Evolutionary conservation across 2,113 vertebrate genomes (phyloP), one percentile per base, ranked within the genome.

Genomic region (Mungos mungo): DNA sequence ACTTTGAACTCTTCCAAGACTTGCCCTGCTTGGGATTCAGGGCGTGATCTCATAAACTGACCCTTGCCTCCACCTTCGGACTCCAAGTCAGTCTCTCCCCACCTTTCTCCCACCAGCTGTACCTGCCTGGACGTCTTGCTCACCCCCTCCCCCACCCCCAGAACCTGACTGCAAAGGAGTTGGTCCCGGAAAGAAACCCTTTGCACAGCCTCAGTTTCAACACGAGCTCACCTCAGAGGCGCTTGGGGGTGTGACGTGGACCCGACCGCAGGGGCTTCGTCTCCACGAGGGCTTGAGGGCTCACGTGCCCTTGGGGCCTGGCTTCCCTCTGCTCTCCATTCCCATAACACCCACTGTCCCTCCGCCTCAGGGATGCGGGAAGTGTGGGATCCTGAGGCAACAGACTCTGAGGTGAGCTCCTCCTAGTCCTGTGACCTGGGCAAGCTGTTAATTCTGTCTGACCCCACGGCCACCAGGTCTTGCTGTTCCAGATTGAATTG

Each of bases 1-100:
- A 80, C 93, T 88, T 81, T 65, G 96, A 97, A 92, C 96, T 80
- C 92, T 57, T 38, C 38, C 33, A 18, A 52, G 54, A 38, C 65
- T 29, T 19, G 23, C 18, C 21, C 38, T n/a, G 25, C 41, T 29
- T 2, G 12, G 38, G 87, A 27, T 63, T 38, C 50, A 76, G 80
- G 80, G n/a, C 52, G 10, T 82, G 38, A 63, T 41, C 68, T 87
- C 52, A 19, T 3, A 0, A 2, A 10, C 18, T 7, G 0, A 5
- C 38, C 63, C 29, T 65, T 35, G 12, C 13, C 16, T 15, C 41
- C 7, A n/a, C 90, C 35, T 66, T 3, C 18, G 38, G 57, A 74
- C 66, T 38, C 71, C 31, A 18, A 0, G 11, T n/a, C 57, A 31
- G 4, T 29, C 50, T 52, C 35, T 74, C 72, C 31, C 38, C 27